Conservation (phyloP, 1,140 invertebrate genomes). For the Drosophila sulfurigaster region DNA sequence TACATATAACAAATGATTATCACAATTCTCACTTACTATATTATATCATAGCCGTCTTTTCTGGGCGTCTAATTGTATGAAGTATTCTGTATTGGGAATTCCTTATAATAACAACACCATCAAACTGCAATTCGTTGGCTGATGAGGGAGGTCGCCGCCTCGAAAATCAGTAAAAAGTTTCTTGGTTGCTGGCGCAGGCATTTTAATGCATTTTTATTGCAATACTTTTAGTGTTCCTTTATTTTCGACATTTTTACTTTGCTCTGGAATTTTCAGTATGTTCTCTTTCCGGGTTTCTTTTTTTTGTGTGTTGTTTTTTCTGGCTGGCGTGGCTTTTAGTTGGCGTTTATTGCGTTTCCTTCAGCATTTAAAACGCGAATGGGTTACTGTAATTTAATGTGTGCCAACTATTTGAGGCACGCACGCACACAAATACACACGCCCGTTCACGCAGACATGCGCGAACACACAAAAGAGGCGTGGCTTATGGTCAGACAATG, state of each 20-base stretch:
- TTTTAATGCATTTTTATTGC: conserved; percentile 80
- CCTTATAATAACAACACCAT: conserved; percentile 4
- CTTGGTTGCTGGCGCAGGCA: conserved; percentile 57
- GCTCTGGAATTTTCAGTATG: conserved; percentile 53
- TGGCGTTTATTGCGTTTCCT: conserved; percentile 75
- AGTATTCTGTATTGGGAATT: conserved; percentile 2
- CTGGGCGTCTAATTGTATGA: conserved; percentile 68
- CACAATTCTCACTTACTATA: conserved; percentile 13
- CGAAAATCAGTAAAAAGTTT: conserved; percentile 49
- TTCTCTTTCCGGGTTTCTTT: conserved; percentile 21
- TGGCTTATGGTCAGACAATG: conserved; percentile 39
- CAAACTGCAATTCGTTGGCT: neutral
- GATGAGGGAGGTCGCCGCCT: neutral
- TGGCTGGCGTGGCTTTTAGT: conserved; percentile 55
- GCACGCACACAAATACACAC: conserved; percentile 48
- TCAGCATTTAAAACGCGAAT: conserved; percentile 61
- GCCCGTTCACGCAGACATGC: conserved; percentile 1
- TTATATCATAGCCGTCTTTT: conserved; percentile 13
- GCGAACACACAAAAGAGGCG: conserved; percentile 35
- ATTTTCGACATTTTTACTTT: conserved; percentile 71
- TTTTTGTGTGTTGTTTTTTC: conserved; percentile 41
- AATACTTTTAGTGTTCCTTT: conserved; percentile 70
- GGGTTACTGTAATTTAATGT: conserved; percentile 62
- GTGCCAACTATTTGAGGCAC: conserved; percentile 63
- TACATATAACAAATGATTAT: conserved; percentile 47